Evolutionary conservation across 2,888 invertebrate genomes (phyloP).

Genomic region (Rotaria magnacalcarata): DNA sequence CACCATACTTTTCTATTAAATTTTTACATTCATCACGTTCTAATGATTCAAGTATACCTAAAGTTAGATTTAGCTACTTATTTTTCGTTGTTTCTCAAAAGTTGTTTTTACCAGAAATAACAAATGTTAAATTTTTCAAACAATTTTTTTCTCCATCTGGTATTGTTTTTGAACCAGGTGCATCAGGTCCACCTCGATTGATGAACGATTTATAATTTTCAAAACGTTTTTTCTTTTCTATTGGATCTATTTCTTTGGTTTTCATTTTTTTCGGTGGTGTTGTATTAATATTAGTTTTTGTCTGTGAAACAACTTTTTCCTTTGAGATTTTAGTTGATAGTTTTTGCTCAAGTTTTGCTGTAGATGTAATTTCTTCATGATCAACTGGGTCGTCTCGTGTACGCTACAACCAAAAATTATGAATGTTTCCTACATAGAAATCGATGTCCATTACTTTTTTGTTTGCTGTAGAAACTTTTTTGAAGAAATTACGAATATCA

Average conservation of each 20-base stretch:
- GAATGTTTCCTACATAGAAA: not conserved
- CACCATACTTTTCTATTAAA: constrained; percentile 74
- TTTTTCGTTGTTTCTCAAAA: too few species aligned
- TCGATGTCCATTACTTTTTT: not conserved
- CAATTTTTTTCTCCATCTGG: not conserved
- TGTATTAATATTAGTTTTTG: not conserved
- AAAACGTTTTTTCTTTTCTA: not conserved
- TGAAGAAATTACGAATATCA: not conserved
- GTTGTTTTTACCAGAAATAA: not conserved
- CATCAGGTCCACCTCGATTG: constrained; percentile 39
- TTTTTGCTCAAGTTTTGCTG: not conserved
- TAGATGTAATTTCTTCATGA: not conserved
- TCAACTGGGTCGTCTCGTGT: not conserved
- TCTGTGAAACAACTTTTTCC: not conserved
- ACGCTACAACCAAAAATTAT: not conserved
- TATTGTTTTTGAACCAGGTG: constrained; percentile 38
- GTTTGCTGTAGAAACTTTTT: not conserved
- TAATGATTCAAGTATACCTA: constrained; percentile 70
- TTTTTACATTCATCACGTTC: constrained; percentile 74
- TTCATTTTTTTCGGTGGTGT: not conserved
- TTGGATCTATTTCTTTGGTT: not conserved
- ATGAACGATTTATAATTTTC: constrained; percentile 39
- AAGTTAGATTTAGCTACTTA: not conserved
- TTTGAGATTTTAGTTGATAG: not conserved
- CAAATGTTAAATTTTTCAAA: not conserved